Evolutionary conservation across 2,113 vertebrate genomes (phyloP).

Genomic region (Percina caprodes): DNA sequence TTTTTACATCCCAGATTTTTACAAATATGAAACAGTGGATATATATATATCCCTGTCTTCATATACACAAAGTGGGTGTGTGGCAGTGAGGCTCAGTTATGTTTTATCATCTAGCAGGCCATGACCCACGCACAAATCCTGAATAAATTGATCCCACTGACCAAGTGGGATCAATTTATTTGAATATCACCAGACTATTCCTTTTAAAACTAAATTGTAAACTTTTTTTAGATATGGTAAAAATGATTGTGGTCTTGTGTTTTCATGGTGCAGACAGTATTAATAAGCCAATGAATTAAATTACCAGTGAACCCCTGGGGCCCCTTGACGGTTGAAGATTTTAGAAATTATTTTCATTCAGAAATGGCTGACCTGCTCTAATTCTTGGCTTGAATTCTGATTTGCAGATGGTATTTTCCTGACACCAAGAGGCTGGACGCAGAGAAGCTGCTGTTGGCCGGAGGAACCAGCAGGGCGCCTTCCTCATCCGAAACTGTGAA

Average conservation of each 20-base stretch:
- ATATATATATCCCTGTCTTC: too few species aligned
- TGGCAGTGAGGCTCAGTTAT: too few species aligned
- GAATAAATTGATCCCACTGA: too few species aligned
- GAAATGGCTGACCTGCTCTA: not conserved
- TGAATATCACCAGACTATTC: not conserved
- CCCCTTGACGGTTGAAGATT: not conserved
- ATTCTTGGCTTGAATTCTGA: not conserved
- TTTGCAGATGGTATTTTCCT: slow-evolving; percentile 94
- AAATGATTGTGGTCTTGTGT: not conserved
- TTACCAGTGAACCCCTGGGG: not conserved
- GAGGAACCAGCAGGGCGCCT: slow-evolving; percentile 87
- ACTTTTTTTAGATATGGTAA: not conserved
- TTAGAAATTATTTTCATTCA: not conserved
- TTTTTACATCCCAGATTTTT: too few species aligned
- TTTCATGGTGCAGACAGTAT: not conserved
- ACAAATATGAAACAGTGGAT: too few species aligned
- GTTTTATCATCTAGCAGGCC: too few species aligned
- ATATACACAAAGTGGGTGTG: too few species aligned
- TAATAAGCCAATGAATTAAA: not conserved
- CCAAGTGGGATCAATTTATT: too few species aligned
- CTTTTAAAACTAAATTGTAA: not conserved
- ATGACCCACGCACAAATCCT: too few species aligned
- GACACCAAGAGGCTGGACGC: slow-evolving; percentile 90
- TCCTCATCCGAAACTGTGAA: slow-evolving; percentile 93
- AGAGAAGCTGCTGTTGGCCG: slow-evolving; percentile 87